Percentiles rank a stretch among this genome's conserved stretches.
Conservation (phyloP, 1,140 invertebrate species). For the Argopecten irradians region DNA sequence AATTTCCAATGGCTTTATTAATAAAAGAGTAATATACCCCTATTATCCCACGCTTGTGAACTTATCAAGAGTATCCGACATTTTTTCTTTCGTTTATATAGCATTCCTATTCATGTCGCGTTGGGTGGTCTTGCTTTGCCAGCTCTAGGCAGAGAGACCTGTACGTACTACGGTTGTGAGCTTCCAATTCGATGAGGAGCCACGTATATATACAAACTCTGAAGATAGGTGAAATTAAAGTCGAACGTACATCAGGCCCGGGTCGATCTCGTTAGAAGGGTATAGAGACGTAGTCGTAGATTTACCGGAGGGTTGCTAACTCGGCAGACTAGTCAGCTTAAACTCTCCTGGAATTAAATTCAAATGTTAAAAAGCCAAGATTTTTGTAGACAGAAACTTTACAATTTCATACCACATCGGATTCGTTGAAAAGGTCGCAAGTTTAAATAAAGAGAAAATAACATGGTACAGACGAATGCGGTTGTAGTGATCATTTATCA, state of each 20-base stretch:
- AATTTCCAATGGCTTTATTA: not conserved
- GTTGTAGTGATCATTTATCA: not conserved
- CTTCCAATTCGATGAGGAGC: not conserved
- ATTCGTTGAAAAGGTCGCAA: no score
- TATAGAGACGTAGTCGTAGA: not conserved
- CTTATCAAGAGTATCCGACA: conserved; percentile 1
- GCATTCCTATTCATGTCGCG: not conserved
- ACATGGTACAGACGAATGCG: no score
- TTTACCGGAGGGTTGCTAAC: not conserved
- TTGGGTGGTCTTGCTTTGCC: not conserved
- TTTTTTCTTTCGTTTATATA: conserved; percentile 13
- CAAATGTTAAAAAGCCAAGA: not conserved
- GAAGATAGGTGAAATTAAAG: conserved; percentile 17
- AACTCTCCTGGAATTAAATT: not conserved
- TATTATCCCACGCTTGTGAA: conserved; percentile 9
- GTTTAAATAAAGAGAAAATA: no score
- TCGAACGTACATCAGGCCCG: not conserved
- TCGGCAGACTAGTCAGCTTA: not conserved
- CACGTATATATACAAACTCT: not conserved
- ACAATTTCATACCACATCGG: no score
- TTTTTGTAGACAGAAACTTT: not conserved
- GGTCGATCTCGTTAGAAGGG: not conserved
- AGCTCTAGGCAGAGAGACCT: not conserved
- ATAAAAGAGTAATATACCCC: not conserved
- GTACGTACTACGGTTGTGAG: not conserved